Evolutionary conservation across 2,888 invertebrate genomes (phyloP), one percentile per base, ranked within the genome.

Genomic region (Patella depressa): DNA sequence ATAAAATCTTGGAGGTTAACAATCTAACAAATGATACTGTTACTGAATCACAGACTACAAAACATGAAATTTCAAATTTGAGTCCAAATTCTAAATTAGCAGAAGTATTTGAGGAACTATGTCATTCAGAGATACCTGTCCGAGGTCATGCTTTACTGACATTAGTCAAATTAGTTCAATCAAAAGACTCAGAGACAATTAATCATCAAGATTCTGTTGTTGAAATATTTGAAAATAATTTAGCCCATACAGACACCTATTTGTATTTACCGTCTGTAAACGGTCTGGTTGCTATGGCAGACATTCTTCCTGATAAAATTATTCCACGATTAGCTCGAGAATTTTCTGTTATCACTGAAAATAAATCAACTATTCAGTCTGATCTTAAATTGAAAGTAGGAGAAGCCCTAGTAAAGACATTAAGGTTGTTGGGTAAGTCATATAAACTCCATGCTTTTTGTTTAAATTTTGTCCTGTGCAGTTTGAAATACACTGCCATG

Each of bases 211-310:
- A 87, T n/a, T 93, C 94, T 82, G 89, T 96, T 75, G 93, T 96
- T 78, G 94, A 94, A 86, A 92, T 96, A 53, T 95, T 96, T 87
- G 94, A 95, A 94, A 94, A 95, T 91, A 95, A 95, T 91, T 90
- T 97, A 0, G 94, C 94, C 88, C 94, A 96, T 85, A 92, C 94
- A 15, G 97, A 97, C 89, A 95, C 96, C 0, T 97, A 96, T 89
- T 93, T 97, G 78, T 97, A 97, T 90, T 91, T 97, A 80, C 93
- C 94, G 78, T 95, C 96, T 2, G 94, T 96, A 24, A 95, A 95
- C 88, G 96, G 96, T 1, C 91, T 97, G 73, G 94, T 95, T 12
- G 93, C 94, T 2, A 92, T 97, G 82, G 94, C 95, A 15, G 93
- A 93, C 55, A 91, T 93, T 75, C 94, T 94, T 89, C 94, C 96